Base-by-base conservation (phyloP, 1,140 invertebrate genomes). In the Popillia japonica region DNA sequence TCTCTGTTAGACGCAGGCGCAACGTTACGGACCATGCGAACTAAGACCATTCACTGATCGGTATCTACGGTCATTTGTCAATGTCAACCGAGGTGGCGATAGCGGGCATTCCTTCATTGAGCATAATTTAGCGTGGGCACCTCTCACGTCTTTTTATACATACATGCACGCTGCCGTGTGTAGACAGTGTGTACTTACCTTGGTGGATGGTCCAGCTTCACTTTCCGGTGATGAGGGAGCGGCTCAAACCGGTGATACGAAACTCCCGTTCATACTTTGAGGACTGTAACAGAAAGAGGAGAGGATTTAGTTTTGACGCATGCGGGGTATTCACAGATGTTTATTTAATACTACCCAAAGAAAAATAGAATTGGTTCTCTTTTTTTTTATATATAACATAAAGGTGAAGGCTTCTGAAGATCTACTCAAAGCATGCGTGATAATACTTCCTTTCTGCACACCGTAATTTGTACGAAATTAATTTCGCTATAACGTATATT, bases 21-120 rank as follows among this genome's bases (percentile, higher is more conserved):
- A 22, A 10, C 44, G 11, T 40, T 14, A 14, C n/a, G 55, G 11
- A 0, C 82, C 82, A 85, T 55, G 85, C 86, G 86, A 86, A 55
- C 68, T 41, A 41, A 87, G 80, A 86, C 88, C 89, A 90, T 90
- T 90, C 89, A 89, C 87, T 87, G 89, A 90, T 90, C 88, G 86
- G 86, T 89, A 90, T 90, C 89, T 89, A 83, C 84, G 83, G 88
- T 88, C 89, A 90, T 90, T 90, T 90, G 89, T 90, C 89, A 90
- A 89, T 90, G 89, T 90, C 89, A 89, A 34, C 82, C 85, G 84
- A 89, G 88, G 89, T 90, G 89, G 89, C 89, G 88, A 90, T 90
- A 89, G 81, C 81, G 81, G 82, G 84, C 83, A 84, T 84, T 83
- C 84, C 83, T 68, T 86, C 85, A 86, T 86, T 86, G 81, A 85